phyloP scores from a whole-genome alignment of 2,888 invertebrate genomes.

The Sesia apiformis region DNA sequence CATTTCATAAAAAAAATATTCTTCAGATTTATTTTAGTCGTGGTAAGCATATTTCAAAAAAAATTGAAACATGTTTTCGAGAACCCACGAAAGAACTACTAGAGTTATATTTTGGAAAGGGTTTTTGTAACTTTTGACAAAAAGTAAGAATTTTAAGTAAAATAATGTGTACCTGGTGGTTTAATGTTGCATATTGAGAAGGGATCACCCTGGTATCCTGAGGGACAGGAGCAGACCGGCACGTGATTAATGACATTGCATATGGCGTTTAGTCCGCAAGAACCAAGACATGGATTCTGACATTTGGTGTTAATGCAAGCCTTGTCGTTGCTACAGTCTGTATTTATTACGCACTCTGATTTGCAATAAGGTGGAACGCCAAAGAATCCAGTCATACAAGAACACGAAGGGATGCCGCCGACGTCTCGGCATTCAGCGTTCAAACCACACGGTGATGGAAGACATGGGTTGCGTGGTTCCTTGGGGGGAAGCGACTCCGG shows the following conservation, averaged over 20 bases:
- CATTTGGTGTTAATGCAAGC: conserved; percentile 87
- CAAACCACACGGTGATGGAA: conserved; percentile 85
- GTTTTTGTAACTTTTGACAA: conserved; percentile 2
- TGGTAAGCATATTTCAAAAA: too few species aligned
- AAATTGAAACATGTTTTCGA: too few species aligned
- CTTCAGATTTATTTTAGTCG: too few species aligned
- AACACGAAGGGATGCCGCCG: conserved; percentile 76
- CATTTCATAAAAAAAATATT: too few species aligned
- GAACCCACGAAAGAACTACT: too few species aligned
- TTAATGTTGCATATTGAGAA: conserved; percentile 79
- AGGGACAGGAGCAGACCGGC: conserved; percentile 80
- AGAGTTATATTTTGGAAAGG: too few species aligned
- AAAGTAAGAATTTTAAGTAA: not conserved
- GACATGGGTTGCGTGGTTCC: conserved; percentile 74
- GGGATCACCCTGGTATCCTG: conserved; percentile 82
- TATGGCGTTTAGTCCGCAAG: conserved; percentile 82
- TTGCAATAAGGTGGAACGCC: conserved; percentile 85
- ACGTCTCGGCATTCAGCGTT: conserved; percentile 77
- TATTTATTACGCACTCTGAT: conserved; percentile 82
- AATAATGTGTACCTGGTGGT: conserved; percentile 44
- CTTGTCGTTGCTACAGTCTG: conserved; percentile 81
- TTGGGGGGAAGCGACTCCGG: conserved; percentile 32
- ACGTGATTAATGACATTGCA: conserved; percentile 85
- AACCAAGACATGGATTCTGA: conserved; percentile 84
- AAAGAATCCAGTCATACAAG: conserved; percentile 77